phyloP scores from a whole-genome alignment of 2,888 invertebrate genomes.

The Calliscelio sp. region DNA sequence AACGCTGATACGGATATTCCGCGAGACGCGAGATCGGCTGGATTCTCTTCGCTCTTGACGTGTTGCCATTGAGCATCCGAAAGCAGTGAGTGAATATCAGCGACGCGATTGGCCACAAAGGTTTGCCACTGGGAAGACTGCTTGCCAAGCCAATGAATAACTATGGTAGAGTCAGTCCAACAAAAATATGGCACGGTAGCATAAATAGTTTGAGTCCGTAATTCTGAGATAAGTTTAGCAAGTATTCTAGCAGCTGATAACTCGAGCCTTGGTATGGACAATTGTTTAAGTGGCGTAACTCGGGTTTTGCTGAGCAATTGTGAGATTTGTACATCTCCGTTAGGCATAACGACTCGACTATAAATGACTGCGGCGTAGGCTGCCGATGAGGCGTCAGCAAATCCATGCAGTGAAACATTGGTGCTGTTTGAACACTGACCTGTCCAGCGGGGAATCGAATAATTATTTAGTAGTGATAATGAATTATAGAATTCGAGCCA shows the following conservation, averaged over 20 bases:
- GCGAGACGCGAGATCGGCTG: too few relatives aligned
- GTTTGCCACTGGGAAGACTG: not conserved
- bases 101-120: not conserved
- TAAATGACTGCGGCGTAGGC: not conserved
- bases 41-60: not conserved
- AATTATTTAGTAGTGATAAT: not conserved
- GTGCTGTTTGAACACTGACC: not conserved
- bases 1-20: too few relatives aligned
- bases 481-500: not conserved
- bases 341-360: not conserved
- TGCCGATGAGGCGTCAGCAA: not conserved
- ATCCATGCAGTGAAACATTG: not conserved
- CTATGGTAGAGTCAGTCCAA: not conserved
- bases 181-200: not conserved
- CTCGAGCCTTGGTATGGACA: not conserved
- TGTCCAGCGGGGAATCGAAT: not conserved
- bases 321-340: not conserved
- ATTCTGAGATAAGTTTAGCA: not conserved
- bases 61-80: not conserved
- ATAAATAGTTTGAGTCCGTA: not conserved
- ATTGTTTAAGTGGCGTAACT: not conserved
- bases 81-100: not conserved
- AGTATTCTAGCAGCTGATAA: not conserved
- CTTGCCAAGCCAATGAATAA: not conserved
- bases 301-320: not conserved